phyloP scores from a whole-genome alignment of 2,113 vertebrate genomes.

The Gracilinanus agilis region DNA sequence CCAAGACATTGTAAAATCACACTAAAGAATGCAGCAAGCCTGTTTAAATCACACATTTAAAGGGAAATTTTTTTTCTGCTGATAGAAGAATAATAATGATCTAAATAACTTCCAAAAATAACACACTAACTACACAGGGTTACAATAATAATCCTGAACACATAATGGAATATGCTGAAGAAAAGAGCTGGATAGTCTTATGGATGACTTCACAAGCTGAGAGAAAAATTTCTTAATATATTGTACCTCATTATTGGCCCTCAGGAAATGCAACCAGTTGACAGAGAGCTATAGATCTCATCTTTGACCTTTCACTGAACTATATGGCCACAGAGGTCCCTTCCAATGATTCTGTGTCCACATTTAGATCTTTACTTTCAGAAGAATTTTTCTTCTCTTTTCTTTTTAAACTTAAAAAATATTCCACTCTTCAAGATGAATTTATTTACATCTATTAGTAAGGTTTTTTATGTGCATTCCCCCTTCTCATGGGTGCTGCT shows the following conservation, averaged over 20 bases:
- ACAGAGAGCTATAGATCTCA: neutral
- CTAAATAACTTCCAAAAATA: conserved; percentile 3
- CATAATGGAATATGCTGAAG: neutral
- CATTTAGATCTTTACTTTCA: neutral
- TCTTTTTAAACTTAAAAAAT: neutral
- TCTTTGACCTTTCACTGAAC: neutral
- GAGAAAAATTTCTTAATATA: neutral
- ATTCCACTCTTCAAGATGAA: neutral
- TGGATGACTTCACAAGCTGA: neutral
- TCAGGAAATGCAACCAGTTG: neutral
- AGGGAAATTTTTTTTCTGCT: neutral
- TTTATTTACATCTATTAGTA: neutral
- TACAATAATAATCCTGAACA: neutral
- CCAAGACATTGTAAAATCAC: neutral
- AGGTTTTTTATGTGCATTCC: neutral
- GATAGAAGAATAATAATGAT: neutral
- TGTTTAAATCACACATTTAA: neutral
- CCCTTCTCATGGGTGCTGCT: too few species aligned
- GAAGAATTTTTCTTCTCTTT: neutral
- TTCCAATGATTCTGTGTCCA: neutral
- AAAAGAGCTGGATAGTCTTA: neutral
- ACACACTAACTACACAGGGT: neutral
- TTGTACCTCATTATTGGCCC: neutral
- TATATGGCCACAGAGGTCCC: neutral
- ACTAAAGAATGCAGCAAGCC: neutral